Evolutionary conservation across 1,140 invertebrate genomes (phyloP).

Genomic region (Aphis gossypii): DNA sequence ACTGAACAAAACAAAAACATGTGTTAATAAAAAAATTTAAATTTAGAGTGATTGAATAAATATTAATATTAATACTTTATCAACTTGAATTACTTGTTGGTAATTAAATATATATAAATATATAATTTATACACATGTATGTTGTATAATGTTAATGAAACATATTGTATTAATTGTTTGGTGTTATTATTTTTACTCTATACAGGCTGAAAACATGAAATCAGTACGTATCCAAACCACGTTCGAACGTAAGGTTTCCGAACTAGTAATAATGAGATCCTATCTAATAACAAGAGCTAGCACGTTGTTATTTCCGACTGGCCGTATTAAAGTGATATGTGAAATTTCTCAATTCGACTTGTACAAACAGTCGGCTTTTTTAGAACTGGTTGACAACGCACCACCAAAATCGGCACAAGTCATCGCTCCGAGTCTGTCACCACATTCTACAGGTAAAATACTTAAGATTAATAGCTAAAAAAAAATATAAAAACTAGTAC

Average conservation of each 20-base stretch:
- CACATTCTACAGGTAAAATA: constrained; percentile 35
- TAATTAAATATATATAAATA: too few relatives aligned
- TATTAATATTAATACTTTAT: too few relatives aligned
- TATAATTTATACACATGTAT: too few relatives aligned
- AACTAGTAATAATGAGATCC: constrained; percentile 31
- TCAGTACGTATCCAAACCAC: background rate
- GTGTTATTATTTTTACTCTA: background rate
- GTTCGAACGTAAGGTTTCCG: background rate
- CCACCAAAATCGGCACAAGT: constrained; percentile 46
- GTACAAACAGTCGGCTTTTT: constrained; percentile 21
- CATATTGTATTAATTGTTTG: background rate
- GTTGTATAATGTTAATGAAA: background rate
- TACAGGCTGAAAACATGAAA: constrained; percentile 15
- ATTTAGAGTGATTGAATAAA: background rate
- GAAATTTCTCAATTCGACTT: constrained; percentile 42
- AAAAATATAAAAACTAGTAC: background rate
- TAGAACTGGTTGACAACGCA: constrained; percentile 48
- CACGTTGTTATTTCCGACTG: constrained; percentile 29
- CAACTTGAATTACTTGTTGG: too few relatives aligned
- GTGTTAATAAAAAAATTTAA: too few relatives aligned
- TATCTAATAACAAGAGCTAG: background rate
- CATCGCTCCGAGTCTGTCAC: constrained; percentile 36
- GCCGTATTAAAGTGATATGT: constrained; percentile 40
- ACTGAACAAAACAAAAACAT: too few relatives aligned
- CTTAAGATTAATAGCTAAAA: background rate